Percentiles rank a stretch among this genome's conserved stretches.
phyloP scores from a whole-genome alignment of 2,888 invertebrate genomes.

The Cremastobaeus sp. region DNA sequence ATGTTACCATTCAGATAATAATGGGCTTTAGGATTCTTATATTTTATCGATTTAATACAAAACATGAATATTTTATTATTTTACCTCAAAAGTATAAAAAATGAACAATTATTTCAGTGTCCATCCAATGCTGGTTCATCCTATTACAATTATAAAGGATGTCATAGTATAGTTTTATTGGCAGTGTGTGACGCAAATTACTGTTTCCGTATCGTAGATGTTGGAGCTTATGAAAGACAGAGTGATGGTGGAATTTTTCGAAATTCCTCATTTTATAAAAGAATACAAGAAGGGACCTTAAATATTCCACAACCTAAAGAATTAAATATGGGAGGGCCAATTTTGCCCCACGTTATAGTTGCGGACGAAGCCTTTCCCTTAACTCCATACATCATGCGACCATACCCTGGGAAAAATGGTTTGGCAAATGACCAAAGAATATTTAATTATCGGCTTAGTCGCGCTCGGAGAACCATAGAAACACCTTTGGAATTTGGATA shows the following conservation, averaged over 20 bases:
- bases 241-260: slow-evolving; percentile 15
- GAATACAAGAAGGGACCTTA: not conserved
- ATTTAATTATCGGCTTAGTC: slow-evolving; percentile 24
- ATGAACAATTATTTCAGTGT: slow-evolving; percentile 6
- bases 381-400: slow-evolving; percentile 2
- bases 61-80: not conserved
- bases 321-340: not conserved
- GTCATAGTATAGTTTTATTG: slow-evolving; percentile 1
- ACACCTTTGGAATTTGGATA: slow-evolving; percentile 5
- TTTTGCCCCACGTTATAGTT: not conserved
- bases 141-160: slow-evolving; percentile 7
- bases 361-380: slow-evolving; percentile 15
- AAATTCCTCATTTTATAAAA: not conserved
- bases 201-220: not conserved
- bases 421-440: not conserved
- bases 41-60: not conserved
- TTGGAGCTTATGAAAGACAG: slow-evolving; percentile 6
- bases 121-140: slow-evolving; percentile 2
- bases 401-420: slow-evolving; percentile 7
- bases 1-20: not conserved
- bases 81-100: too few relatives aligned
- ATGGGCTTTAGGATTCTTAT: not conserved
- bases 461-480: slow-evolving; percentile 15
- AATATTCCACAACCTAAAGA: not conserved
- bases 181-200: slow-evolving; percentile 4